phyloP scores from a whole-genome alignment of 2,888 invertebrate species.

The Aelia acuminata region DNA sequence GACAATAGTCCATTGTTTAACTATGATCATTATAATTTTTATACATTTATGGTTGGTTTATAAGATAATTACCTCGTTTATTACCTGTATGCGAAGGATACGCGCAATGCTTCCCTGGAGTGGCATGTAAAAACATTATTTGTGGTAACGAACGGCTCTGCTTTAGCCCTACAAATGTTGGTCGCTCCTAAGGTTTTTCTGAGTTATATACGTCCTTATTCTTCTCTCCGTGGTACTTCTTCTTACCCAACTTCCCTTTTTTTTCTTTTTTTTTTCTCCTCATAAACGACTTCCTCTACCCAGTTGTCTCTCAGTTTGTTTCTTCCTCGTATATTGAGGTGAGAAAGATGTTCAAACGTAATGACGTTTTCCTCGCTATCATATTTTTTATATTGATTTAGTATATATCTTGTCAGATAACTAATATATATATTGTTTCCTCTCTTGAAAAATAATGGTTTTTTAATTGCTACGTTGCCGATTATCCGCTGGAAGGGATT shows the following conservation, averaged over 20 bases:
- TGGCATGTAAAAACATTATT: constrained; percentile 14
- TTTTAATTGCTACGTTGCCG: too few relatives aligned
- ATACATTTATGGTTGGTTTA: too few relatives aligned
- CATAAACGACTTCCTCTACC: constrained; percentile 17
- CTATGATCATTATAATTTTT: neutral
- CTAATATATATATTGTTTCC: too few relatives aligned
- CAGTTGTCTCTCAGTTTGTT: constrained; percentile 45
- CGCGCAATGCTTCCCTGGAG: neutral
- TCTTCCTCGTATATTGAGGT: neutral
- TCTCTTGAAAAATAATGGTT: too few relatives aligned
- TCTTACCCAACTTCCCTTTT: constrained; percentile 8
- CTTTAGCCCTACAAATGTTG: constrained; percentile 20
- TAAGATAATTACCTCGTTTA: neutral
- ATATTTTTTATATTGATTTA: neutral
- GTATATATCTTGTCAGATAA: neutral
- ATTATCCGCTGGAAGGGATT: too few relatives aligned
- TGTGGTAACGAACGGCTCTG: neutral
- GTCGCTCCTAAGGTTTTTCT: neutral
- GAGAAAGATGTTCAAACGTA: neutral
- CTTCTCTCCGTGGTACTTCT: neutral
- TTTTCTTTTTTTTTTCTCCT: neutral
- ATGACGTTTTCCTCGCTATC: neutral
- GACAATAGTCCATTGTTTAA: too few relatives aligned
- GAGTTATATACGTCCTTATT: constrained; percentile 11
- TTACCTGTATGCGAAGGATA: neutral